phyloP scores from a whole-genome alignment of 2,888 invertebrate species.

The Andricus curvator region DNA sequence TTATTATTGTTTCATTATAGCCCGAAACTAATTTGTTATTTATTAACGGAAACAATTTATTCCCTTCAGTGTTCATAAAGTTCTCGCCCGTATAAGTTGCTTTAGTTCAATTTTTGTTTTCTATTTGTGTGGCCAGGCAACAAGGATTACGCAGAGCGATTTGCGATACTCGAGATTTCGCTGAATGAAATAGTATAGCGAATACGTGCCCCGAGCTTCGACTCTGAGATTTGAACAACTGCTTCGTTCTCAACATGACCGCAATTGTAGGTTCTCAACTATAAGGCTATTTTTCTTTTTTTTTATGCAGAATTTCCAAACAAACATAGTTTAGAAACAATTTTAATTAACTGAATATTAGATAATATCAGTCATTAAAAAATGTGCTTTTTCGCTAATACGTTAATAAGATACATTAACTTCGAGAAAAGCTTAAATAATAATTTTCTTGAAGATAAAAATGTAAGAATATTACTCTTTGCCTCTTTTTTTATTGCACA shows the following conservation, averaged over 20 bases:
- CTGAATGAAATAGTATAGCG: conserved; percentile 45
- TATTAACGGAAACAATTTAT: background rate
- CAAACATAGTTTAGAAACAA: no score
- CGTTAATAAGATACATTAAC: no score
- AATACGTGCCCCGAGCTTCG: conserved; percentile 52
- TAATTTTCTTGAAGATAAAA: no score
- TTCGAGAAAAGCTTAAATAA: no score
- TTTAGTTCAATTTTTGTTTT: conserved; percentile 4
- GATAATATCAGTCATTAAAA: no score
- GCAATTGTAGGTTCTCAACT: background rate
- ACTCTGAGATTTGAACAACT: conserved; percentile 50
- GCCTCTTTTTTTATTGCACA: no score
- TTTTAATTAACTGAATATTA: no score
- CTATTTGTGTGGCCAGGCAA: conserved; percentile 12
- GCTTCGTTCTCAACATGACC: conserved; percentile 6
- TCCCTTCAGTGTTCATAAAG: background rate
- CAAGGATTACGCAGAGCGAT: conserved; percentile 21
- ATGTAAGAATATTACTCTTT: no score
- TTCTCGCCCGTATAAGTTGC: background rate
- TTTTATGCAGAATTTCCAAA: background rate
- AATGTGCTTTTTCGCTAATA: no score
- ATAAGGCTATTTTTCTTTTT: background rate
- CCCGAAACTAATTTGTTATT: background rate
- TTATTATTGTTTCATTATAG: background rate
- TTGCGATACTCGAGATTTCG: conserved; percentile 13